Conservation (phyloP, 2,888 invertebrate species). For the Calameuta idolon region DNA sequence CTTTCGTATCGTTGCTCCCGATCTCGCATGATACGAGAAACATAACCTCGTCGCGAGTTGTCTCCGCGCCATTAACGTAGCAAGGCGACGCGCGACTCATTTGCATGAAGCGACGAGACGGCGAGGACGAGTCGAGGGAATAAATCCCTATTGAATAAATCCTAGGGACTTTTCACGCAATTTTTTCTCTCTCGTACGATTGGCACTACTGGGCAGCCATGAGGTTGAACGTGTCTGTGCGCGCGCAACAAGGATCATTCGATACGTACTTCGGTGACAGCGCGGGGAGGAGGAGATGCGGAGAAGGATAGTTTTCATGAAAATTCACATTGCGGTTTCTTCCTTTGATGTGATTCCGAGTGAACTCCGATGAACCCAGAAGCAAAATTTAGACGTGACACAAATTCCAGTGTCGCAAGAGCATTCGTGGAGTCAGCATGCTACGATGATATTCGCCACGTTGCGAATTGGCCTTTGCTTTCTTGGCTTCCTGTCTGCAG, state of each 20-base stretch:
- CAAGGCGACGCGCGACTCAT: neutral
- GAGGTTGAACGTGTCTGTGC: constrained; percentile 1
- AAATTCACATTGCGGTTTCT: constrained; percentile 65
- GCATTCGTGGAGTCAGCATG: neutral
- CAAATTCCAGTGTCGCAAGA: constrained; percentile 21
- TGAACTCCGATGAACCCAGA: constrained; percentile 37
- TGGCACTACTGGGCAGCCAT: neutral
- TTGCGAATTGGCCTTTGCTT: constrained; percentile 7
- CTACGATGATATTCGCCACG: constrained; percentile 5
- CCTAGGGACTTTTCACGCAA: constrained; percentile 18
- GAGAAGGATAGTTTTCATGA: neutral
- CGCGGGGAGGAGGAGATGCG: neutral
- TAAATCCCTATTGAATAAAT: constrained; percentile 1
- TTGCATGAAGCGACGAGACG: neutral
- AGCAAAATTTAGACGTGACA: constrained; percentile 24
- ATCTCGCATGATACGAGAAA: constrained; percentile 12
- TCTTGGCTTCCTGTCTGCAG: neutral
- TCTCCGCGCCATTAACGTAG: neutral
- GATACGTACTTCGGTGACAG: constrained; percentile 7
- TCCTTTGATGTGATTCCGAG: constrained; percentile 56
- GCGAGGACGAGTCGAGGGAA: neutral
- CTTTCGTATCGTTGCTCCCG: constrained; percentile 9
- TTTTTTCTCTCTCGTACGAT: neutral
- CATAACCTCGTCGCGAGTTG: constrained; percentile 7
- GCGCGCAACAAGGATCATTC: constrained; percentile 19